phyloP scores from a whole-genome alignment of 2,888 invertebrate species.

The Drosophila tanythrix region DNA sequence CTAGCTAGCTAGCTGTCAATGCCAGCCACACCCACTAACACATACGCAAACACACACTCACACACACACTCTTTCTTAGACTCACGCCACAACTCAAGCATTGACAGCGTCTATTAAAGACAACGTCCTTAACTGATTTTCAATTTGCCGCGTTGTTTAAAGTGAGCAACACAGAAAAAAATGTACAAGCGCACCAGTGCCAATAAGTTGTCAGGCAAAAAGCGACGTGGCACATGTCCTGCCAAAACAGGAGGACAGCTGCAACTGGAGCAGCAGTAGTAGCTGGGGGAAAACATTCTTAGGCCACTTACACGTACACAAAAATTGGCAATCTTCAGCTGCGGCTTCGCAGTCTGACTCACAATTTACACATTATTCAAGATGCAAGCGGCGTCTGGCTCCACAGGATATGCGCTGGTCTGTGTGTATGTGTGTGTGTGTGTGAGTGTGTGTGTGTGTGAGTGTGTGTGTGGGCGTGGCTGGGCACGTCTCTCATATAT shows the following conservation, averaged over 20 bases:
- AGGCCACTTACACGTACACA: constrained; percentile 60
- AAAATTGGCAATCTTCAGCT: constrained; percentile 54
- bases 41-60: constrained; percentile 10
- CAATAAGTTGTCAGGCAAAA: constrained; percentile 63
- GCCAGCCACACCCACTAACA: constrained; percentile 29
- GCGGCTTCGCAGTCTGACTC: constrained; percentile 13
- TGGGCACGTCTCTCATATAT: constrained; percentile 56
- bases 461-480: constrained; percentile 10
- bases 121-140: constrained; percentile 40
- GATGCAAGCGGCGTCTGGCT: constrained; percentile 40
- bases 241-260: constrained; percentile 39
- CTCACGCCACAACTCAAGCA: constrained; percentile 14
- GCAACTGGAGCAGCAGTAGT: constrained; percentile 21
- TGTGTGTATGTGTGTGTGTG: constrained; percentile 1
- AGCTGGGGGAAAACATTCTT: constrained; percentile 37
- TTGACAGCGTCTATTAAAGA: constrained; percentile 56
- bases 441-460: neutral
- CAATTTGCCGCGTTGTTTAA: constrained; percentile 37
- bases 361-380: constrained; percentile 54
- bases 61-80: neutral
- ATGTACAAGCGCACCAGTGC: constrained; percentile 28
- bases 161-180: constrained; percentile 14
- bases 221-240: constrained; percentile 43
- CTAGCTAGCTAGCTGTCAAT: constrained; percentile 50
- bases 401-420: constrained; percentile 30